Conservation (phyloP, 2,113 vertebrate species). For the Tenrec ecaudatus region DNA sequence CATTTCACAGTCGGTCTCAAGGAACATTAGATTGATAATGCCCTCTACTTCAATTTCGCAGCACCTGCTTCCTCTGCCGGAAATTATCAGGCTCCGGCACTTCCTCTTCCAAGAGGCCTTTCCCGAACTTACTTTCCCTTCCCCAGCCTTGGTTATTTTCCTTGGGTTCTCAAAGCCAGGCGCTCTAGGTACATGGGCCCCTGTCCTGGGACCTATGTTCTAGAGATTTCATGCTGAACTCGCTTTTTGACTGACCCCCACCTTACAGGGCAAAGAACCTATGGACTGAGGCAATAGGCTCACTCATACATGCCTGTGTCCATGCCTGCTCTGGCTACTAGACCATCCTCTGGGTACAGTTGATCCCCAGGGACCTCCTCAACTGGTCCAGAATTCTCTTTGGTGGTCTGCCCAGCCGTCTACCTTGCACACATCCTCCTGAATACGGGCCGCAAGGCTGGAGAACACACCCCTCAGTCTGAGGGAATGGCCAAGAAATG, state of each 20-base stretch:
- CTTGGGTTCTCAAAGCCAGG: background rate
- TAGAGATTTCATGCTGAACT: background rate
- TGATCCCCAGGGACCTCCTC: background rate
- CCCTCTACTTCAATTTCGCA: background rate
- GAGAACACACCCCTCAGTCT: background rate
- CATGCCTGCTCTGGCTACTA: background rate
- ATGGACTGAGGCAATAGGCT: background rate
- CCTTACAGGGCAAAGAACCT: background rate
- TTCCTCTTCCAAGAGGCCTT: constrained; percentile 30
- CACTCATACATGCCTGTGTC: background rate
- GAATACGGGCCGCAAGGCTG: background rate
- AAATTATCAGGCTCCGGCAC: background rate
- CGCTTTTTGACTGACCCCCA: background rate
- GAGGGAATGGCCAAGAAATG: too few relatives aligned
- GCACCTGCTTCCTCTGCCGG: background rate
- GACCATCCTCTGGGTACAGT: background rate
- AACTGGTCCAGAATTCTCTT: background rate
- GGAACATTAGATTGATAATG: constrained; percentile 16
- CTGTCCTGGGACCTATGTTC: background rate
- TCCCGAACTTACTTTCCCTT: background rate
- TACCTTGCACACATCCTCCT: too few relatives aligned
- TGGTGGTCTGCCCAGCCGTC: background rate
- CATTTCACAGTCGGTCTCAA: constrained; percentile 12
- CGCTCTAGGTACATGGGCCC: background rate
- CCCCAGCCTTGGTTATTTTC: background rate